These are phyloP conservation scores for Acipenser transmontanus DNA, from an alignment of 2,797 vertebrate genomes.

Conservation along the genomic window DNA sequence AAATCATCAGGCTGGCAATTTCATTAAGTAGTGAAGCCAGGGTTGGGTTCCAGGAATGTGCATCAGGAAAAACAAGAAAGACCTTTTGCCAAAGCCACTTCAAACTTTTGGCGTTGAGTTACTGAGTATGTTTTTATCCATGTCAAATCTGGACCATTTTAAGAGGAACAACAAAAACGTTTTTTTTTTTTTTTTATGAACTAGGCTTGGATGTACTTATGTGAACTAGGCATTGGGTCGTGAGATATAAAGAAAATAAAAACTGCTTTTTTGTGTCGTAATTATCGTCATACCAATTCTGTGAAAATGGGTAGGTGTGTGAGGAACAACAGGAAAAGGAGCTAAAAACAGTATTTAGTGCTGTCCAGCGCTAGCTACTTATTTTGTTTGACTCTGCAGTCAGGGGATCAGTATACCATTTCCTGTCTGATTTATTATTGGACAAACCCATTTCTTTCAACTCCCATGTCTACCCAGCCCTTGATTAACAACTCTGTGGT, in stretches of 20 bases:
- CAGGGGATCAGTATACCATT: too few species aligned
- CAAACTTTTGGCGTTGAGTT: background rate
- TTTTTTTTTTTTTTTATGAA: background rate
- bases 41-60: background rate
- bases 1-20: background rate
- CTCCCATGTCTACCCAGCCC: too few species aligned
- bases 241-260: background rate
- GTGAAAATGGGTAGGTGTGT: background rate
- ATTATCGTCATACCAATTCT: background rate
- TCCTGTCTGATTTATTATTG: too few species aligned
- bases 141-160: slow-evolving; percentile 9
- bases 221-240: background rate
- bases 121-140: slow-evolving; percentile 12
- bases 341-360: background rate
- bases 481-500: too few species aligned
- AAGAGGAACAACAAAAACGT: background rate
- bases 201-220: background rate
- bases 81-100: background rate
- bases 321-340: background rate
- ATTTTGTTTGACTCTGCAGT: too few species aligned
- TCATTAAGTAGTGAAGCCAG: slow-evolving; percentile 2
- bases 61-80: background rate
- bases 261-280: background rate
- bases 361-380: too few species aligned
- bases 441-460: too few species aligned